These are phyloP conservation scores for Brienomyrus longianalis DNA, from an alignment of 2,113 vertebrate species.

Conservation along the genomic window DNA sequence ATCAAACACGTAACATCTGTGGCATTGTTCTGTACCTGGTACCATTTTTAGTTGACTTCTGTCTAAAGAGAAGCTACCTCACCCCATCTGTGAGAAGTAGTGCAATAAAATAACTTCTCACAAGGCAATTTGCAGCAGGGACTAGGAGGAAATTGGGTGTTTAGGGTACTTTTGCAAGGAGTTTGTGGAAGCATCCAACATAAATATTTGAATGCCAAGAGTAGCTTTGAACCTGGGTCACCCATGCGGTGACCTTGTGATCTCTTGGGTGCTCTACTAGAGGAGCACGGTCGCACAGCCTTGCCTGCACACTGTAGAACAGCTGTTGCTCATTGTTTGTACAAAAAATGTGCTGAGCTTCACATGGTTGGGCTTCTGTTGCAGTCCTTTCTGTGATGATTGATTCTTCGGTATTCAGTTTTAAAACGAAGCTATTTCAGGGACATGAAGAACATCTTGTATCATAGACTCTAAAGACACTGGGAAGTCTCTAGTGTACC, in stretches of 20 bases:
- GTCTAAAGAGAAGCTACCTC: background rate
- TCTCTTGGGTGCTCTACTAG: background rate
- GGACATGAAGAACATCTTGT: background rate
- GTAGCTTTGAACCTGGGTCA: background rate
- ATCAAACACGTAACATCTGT: slow-evolving; percentile 1
- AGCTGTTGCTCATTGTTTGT: background rate
- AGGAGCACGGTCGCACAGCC: background rate
- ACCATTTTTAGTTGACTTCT: background rate
- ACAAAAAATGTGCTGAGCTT: background rate
- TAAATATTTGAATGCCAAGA: background rate
- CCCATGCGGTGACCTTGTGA: background rate
- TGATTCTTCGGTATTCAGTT: background rate
- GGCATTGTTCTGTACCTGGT: background rate
- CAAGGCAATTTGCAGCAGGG: background rate
- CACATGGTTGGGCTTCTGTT: background rate
- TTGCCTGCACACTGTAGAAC: background rate
- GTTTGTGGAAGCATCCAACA: background rate
- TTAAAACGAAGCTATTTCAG: background rate
- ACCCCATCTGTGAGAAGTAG: background rate
- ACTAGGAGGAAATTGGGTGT: background rate
- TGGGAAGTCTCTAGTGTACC: background rate
- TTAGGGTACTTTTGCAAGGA: background rate
- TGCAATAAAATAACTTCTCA: background rate
- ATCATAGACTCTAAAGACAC: background rate
- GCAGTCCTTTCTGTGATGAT: background rate